Percentiles rank a stretch among this genome's conserved stretches.
phyloP scores from a whole-genome alignment of 1,140 invertebrate species.

The Microplitis mediator region DNA sequence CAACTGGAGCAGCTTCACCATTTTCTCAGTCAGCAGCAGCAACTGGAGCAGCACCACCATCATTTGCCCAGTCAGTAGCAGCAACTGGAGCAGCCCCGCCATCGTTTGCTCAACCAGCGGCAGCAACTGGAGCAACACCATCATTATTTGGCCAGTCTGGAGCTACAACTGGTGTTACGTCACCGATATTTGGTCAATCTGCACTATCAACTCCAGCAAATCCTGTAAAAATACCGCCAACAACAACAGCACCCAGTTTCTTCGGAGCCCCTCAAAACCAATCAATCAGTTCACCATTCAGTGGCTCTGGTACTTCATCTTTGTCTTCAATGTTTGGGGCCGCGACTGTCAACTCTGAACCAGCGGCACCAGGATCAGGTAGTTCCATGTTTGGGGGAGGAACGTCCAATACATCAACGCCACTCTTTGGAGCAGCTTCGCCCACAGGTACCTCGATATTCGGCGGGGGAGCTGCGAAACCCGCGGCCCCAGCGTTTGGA shows the following conservation, averaged over 20 bases:
- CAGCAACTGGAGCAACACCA: neutral
- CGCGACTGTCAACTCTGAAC: neutral
- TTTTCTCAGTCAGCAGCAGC: too few relatives aligned
- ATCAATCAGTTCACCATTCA: conserved; percentile 32
- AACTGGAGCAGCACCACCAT: too few relatives aligned
- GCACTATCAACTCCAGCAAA: neutral
- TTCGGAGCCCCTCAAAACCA: neutral
- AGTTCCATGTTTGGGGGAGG: conserved; percentile 3
- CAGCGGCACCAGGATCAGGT: neutral
- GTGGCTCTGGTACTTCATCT: conserved; percentile 18
- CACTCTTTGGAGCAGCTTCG: neutral
- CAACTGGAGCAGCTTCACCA: too few relatives aligned
- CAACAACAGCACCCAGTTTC: neutral
- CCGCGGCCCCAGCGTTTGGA: neutral
- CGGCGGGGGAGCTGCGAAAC: neutral
- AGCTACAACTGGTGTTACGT: neutral
- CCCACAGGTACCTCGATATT: conserved; percentile 13
- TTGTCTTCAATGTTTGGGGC: neutral
- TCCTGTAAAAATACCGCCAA: neutral
- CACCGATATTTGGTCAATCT: neutral
- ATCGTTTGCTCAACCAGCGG: neutral
- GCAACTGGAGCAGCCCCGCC: too few relatives aligned
- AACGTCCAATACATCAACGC: neutral
- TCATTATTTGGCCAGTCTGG: conserved; percentile 2
- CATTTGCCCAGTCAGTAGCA: too few relatives aligned